A percentile compares a stretch with the other conserved stretches of the same genome.
phyloP scores from a whole-genome alignment of 2,888 invertebrate genomes.

The Pollenia griseotomentosa region DNA sequence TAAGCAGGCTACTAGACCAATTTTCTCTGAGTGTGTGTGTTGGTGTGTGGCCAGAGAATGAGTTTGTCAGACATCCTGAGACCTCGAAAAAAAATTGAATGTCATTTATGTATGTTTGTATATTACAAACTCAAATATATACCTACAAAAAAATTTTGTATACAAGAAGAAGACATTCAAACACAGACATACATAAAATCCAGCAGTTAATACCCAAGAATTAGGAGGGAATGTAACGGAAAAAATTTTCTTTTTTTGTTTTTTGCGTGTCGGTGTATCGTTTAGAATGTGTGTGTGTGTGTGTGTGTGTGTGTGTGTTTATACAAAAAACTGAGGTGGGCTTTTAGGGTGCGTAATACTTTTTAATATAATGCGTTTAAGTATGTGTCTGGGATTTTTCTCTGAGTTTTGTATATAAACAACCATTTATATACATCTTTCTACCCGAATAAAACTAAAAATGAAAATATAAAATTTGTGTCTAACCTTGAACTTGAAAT shows the following conservation, averaged over 20 bases:
- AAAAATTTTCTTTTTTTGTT: conserved; percentile 9
- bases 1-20: conserved; percentile 61
- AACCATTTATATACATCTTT: conserved; percentile 14
- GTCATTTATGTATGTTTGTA: conserved; percentile 61
- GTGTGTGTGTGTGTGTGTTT: conserved; percentile 16
- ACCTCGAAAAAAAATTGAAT: conserved; percentile 69
- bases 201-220: conserved; percentile 3
- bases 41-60: conserved; percentile 65
- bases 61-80: conserved; percentile 73
- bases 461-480: conserved; percentile 42
- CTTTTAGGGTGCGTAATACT: conserved; percentile 48
- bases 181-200: conserved; percentile 11
- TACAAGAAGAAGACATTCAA: neutral
- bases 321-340: conserved; percentile 33
- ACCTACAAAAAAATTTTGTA: conserved; percentile 16
- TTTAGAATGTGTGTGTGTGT: neutral
- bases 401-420: conserved; percentile 25
- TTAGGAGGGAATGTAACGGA: conserved; percentile 28
- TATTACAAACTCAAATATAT: conserved; percentile 23
- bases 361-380: neutral
- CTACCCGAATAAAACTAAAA: conserved; percentile 39
- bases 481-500: conserved; percentile 82
- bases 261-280: conserved; percentile 49
- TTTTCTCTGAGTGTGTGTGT: conserved; percentile 45
- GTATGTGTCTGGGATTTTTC: conserved; percentile 24